A percentile compares a stretch with the other conserved stretches of the same genome.
Evolutionary conservation across 2,113 vertebrate genomes (phyloP).

Genomic region (Laticauda laticaudata): DNA sequence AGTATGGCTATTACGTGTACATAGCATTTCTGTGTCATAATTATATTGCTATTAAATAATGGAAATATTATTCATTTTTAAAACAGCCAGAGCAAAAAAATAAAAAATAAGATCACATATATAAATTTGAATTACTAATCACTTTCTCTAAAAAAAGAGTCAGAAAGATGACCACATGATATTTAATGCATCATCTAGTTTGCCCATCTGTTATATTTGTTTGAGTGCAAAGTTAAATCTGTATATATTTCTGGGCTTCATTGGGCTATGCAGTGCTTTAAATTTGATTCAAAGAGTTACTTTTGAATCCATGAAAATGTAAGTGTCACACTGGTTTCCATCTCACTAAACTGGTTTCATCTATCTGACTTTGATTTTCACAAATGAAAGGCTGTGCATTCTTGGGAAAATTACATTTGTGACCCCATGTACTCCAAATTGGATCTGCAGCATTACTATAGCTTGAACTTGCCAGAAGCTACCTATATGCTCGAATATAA

Average conservation of each 20-base stretch:
- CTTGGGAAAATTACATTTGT: neutral
- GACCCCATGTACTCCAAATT: neutral
- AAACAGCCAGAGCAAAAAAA: neutral
- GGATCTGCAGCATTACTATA: neutral
- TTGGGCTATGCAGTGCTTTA: neutral
- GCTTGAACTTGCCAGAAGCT: neutral
- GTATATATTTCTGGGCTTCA: neutral
- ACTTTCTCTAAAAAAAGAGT: neutral
- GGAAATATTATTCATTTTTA: neutral
- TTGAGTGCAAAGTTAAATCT: neutral
- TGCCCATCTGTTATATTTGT: neutral
- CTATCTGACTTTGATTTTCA: neutral
- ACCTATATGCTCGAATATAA: neutral
- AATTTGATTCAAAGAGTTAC: neutral
- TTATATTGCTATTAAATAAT: neutral
- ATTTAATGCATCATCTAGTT: neutral
- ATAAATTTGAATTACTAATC: neutral
- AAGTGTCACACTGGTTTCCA: neutral
- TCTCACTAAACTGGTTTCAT: neutral
- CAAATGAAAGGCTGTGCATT: neutral
- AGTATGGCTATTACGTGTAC: neutral
- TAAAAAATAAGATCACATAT: neutral
- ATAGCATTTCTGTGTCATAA: neutral
- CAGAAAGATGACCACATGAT: neutral
- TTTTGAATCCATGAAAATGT: neutral